phyloP scores from a whole-genome alignment of 2,888 invertebrate genomes.

The Lucinisca nassula region DNA sequence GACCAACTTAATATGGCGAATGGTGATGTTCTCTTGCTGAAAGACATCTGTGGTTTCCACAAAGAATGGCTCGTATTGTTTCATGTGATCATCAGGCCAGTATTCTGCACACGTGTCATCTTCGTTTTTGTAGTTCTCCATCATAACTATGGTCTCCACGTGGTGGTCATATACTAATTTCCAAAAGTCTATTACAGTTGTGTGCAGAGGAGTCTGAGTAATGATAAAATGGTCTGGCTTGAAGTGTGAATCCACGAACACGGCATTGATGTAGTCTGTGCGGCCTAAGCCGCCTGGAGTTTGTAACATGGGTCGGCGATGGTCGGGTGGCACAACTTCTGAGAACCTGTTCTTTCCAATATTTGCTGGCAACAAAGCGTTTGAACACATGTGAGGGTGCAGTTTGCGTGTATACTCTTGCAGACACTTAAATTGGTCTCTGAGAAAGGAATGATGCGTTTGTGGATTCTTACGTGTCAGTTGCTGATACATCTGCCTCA shows the following conservation, averaged over 20 bases:
- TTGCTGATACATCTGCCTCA: conserved; percentile 78
- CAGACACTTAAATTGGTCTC: conserved; percentile 84
- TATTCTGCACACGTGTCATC: conserved; percentile 85
- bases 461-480: conserved; percentile 78
- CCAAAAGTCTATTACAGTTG: conserved; percentile 87
- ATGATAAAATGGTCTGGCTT: conserved; percentile 83
- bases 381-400: conserved; percentile 71
- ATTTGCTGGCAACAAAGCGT: conserved; percentile 79
- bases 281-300: conserved; percentile 77
- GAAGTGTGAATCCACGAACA: conserved; percentile 85
- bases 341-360: conserved; percentile 83
- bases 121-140: conserved; percentile 84
- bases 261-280: conserved; percentile 87
- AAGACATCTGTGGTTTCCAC: conserved; percentile 79
- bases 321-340: conserved; percentile 83
- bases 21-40: conserved; percentile 81
- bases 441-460: conserved; percentile 80
- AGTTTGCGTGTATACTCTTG: conserved; percentile 80
- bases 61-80: conserved; percentile 83
- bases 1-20: conserved; percentile 79
- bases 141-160: conserved; percentile 84
- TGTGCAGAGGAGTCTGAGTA: conserved; percentile 86
- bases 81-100: conserved; percentile 80
- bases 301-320: conserved; percentile 75
- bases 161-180: conserved; percentile 86